A percentile compares a stretch with the other conserved stretches of the same genome.
Conservation (phyloP, 1,140 invertebrate species). For the Cydia amplana region DNA sequence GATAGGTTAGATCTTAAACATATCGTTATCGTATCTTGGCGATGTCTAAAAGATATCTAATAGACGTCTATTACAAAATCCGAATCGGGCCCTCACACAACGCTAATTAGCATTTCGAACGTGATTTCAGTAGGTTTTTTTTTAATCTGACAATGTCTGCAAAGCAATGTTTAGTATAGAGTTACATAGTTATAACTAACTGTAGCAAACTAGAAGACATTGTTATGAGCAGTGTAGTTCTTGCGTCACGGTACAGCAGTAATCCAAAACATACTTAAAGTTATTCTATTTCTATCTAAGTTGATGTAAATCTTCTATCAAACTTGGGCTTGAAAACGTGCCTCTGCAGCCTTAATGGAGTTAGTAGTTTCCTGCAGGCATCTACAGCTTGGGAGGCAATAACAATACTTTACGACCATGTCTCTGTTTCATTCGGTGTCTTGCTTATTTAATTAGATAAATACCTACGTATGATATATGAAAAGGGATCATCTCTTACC, state of each 20-base stretch:
- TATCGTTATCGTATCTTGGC: too few species aligned
- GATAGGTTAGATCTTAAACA: too few species aligned
- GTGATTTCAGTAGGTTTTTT: too few species aligned
- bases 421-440: not conserved
- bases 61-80: too few species aligned
- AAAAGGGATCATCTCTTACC: not conserved
- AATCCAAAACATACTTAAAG: slow-evolving; percentile 13
- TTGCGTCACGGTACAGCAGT: not conserved
- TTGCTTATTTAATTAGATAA: not conserved
- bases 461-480: not conserved
- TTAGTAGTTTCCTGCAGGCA: slow-evolving; percentile 1
- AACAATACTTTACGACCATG: not conserved
- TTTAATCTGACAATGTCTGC: too few species aligned
- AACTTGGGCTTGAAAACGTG: slow-evolving; percentile 15
- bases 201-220: not conserved
- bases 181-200: not conserved
- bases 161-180: not conserved
- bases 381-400: not conserved
- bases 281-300: slow-evolving; percentile 19
- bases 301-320: slow-evolving; percentile 15
- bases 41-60: too few species aligned
- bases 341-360: slow-evolving; percentile 3
- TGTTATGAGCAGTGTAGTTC: not conserved
- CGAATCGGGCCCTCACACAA: too few species aligned
- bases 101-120: too few species aligned